Base-by-base conservation (phyloP, 2,797 vertebrate species). In the Podarcis lilfordi region DNA sequence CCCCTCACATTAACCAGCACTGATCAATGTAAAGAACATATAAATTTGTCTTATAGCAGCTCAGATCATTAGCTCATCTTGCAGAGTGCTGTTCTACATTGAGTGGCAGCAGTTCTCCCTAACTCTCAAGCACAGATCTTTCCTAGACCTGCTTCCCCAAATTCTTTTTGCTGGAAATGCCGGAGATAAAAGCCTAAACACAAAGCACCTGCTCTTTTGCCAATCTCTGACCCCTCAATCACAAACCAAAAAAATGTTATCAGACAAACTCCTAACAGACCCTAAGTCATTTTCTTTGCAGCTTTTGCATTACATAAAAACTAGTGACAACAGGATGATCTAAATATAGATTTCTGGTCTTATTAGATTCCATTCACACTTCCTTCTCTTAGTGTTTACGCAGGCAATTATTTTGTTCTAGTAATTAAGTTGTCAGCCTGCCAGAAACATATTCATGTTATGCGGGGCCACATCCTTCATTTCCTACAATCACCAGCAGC, bases 321-420 rank as follows among this genome's bases (percentile, higher is more conserved):
- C 84, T 40, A 59, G 25, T 69, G 85, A 43, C 29, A 93, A 79
- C 69, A 91, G 37, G 11, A 86, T 71, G 72, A 85, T 83, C 45
- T 87, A 40, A 84, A 87, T 71, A 50, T 50, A 91, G 84, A 92
- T 92, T 25, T 19, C 82, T 75, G 50, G 64, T 84, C 55, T 80
- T 74, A 2, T 1, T 68, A 80, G 84, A 89, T 89, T 91, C 83
- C 10, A 88, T 25, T 43, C 0, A 0, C 66, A 23, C 89, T 89
- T 85, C 66, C 13, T 86, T 82, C 21, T 74, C 61, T 92, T 86
- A 85, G 9, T 23, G 5, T 32, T 43, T 75, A 76, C 0, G 0
- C 0, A 11, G 79, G 5, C 3, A 1, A 32, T 88, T 88, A 23
- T 85, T 89, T 86, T 88, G 83, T 81, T 76, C 86, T 81, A 69